Evolutionary conservation across 2,113 vertebrate species (phyloP), one percentile per base, ranked within the genome.

Genomic region (Rhipidura dahli): DNA sequence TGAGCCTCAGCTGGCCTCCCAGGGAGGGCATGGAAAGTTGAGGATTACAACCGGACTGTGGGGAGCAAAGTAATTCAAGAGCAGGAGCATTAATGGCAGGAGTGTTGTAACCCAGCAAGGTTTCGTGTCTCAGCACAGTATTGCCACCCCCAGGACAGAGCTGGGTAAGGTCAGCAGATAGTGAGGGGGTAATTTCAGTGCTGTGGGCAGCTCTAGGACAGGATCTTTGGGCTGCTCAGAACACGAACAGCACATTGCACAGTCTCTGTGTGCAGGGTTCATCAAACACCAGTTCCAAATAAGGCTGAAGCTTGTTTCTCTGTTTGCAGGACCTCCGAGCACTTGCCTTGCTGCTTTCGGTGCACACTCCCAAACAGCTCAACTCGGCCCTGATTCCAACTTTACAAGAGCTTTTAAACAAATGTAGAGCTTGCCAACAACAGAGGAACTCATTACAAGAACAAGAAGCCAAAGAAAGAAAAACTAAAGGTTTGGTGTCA

Each of bases 401-500:
- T 83, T 97, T 99, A 75, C 99, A 99, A 97, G 99, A 99, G 93
- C 98, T 99, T 97, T 97, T 99, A 93, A 98, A 73, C 45, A 99
- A 99, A 90, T 99, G 99, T 78, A 98, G 98, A 47, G 97, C 98
- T 30, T 99, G 99, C 93, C 98, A 99, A 2, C 99, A 99, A 94
- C 99, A 99, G 89, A 99, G 98, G 96, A 98, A 98, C 90, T 97
- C 98, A 69, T 60, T 98, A 96, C 98, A 99, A 97, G 99, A 99
- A 92, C 98, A 98, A 96, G 99, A 99, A 98, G 98, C 99, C 97
- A 99, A 98, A 98, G 98, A 99, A 97, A 98, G 98, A 97, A 99
- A 99, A 98, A 98, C 98, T 97, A 99, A 99, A 99, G 99, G 99
- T 99, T 93, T 93, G 11, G 9, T 45, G 33, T 83, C 3, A 0